phyloP scores from a whole-genome alignment of 2,888 invertebrate species.

The Hyalella azteca region DNA sequence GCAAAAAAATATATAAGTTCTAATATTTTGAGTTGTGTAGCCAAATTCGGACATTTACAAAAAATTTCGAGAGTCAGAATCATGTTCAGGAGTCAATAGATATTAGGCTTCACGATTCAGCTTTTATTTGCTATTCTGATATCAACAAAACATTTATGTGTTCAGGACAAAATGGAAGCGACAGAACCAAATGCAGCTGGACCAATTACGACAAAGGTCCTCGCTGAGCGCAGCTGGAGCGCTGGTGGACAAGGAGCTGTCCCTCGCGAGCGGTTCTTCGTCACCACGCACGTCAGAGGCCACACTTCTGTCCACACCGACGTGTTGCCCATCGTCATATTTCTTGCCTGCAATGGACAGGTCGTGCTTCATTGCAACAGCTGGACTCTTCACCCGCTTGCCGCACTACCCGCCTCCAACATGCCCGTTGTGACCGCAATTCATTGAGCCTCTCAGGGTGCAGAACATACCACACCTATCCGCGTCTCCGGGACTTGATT shows the following conservation, averaged over 20 bases:
- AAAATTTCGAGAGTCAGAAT: no score
- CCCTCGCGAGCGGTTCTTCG: constrained; percentile 31
- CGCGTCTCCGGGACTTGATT: no score
- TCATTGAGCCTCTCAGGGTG: constrained; percentile 42
- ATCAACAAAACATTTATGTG: background rate
- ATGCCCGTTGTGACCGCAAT: constrained; percentile 55
- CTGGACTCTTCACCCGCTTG: constrained; percentile 54
- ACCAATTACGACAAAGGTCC: constrained; percentile 84
- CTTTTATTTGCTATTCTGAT: background rate
- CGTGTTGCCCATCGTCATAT: constrained; percentile 49
- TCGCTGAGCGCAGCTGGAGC: constrained; percentile 66
- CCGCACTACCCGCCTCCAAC: constrained; percentile 49
- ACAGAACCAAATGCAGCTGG: constrained; percentile 80
- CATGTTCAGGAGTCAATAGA: no score
- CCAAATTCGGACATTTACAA: no score
- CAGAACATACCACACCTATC: no score
- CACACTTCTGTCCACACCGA: constrained; percentile 33
- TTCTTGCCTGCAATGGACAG: constrained; percentile 53
- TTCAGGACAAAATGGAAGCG: constrained; percentile 67
- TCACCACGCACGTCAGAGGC: constrained; percentile 41
- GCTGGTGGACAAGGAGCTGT: constrained; percentile 28
- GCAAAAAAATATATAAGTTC: no score
- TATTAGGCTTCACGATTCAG: no score
- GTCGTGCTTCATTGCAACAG: constrained; percentile 57
- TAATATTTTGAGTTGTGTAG: no score